Percentiles rank a stretch among this genome's conserved stretches.
Evolutionary conservation across 1,140 invertebrate genomes (phyloP).

Genomic region (Drosophila navojoa): DNA sequence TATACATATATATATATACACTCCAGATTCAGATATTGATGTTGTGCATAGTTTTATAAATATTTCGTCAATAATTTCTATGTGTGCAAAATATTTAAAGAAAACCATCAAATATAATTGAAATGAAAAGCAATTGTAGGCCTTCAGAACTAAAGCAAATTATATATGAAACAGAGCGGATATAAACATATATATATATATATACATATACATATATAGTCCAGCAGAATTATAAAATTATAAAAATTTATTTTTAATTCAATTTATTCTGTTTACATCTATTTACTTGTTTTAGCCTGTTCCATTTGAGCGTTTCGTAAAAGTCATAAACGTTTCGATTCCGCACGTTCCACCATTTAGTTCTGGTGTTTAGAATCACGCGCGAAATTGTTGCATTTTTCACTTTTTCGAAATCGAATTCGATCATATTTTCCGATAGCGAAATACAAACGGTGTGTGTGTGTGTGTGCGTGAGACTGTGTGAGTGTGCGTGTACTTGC

Average conservation of each 20-base stretch:
- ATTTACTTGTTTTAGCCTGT: constrained; percentile 13
- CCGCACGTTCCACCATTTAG: constrained; percentile 14
- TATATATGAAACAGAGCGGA: background rate
- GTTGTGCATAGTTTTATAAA: constrained; percentile 21
- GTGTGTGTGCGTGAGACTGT: background rate
- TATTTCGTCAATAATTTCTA: constrained; percentile 33
- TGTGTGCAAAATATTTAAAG: constrained; percentile 26
- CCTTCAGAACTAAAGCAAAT: constrained; percentile 37
- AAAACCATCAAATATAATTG: background rate
- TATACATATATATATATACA: constrained; percentile 14
- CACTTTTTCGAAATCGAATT: background rate
- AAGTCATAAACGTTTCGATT: constrained; percentile 7
- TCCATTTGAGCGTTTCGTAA: background rate
- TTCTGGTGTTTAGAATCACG: constrained; percentile 27
- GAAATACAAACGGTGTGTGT: background rate
- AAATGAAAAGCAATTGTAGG: constrained; percentile 59
- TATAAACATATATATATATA: constrained; percentile 1
- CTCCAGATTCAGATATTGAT: constrained; percentile 31
- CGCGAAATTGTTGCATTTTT: constrained; percentile 7
- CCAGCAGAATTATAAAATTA: background rate
- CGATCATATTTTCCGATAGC: background rate
- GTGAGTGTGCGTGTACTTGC: background rate
- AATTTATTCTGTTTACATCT: constrained; percentile 1
- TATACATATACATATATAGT: background rate
- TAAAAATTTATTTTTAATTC: background rate